Evolutionary conservation across 1,140 invertebrate genomes (phyloP).

Genomic region (Chrysopa pallens): DNA sequence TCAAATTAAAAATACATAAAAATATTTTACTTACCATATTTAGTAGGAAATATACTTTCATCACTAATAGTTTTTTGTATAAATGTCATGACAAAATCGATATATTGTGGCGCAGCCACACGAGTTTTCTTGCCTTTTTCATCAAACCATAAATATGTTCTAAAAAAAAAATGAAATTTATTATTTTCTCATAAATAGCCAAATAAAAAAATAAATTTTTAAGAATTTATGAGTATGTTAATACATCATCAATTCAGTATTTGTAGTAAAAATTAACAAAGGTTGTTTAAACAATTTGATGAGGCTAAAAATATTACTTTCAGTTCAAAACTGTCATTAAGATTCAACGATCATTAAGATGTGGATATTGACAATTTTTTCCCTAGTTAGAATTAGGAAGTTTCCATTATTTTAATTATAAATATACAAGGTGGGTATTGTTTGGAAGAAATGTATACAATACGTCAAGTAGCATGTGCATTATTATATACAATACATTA

Average conservation of each 20-base stretch:
- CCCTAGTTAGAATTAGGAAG: too few species aligned
- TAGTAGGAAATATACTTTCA: conserved; percentile 93
- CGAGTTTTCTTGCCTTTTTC: conserved; percentile 96
- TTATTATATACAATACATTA: too few species aligned
- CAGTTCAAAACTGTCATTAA: too few species aligned
- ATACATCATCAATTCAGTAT: not conserved
- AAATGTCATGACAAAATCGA: conserved; percentile 97
- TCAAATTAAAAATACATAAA: not conserved
- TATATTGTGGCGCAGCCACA: conserved; percentile 92
- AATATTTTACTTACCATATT: conserved; percentile 71
- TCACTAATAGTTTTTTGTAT: conserved; percentile 94
- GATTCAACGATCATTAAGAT: too few species aligned
- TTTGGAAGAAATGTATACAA: too few species aligned
- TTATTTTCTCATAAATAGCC: too few species aligned
- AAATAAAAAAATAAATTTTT: conserved; percentile 2
- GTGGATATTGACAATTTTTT: too few species aligned
- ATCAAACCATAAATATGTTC: conserved; percentile 95
- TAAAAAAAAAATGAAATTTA: conserved; percentile 21
- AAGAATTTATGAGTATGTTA: conserved; percentile 1
- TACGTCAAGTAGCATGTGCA: too few species aligned
- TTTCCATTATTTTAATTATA: too few species aligned
- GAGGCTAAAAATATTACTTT: too few species aligned
- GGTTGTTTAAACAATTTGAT: too few species aligned
- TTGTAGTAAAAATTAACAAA: conserved; percentile 2
- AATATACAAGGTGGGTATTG: too few species aligned